Conservation (phyloP, 2,797 vertebrate genomes). For the Mus minutoides region DNA sequence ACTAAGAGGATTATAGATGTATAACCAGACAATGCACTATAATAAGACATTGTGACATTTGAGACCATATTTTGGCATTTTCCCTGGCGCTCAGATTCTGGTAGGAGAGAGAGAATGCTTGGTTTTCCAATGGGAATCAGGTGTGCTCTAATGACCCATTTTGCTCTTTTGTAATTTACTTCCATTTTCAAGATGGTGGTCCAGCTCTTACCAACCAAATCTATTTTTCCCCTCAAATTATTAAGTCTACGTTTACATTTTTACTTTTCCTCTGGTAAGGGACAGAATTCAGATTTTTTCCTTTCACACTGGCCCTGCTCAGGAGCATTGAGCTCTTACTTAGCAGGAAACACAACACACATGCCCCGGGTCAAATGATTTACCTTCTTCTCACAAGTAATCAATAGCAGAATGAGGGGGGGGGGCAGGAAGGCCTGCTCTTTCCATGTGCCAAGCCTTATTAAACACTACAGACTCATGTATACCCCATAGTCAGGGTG, state of each 20-base stretch:
- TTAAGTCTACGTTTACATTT: neutral
- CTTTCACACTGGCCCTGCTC: slow-evolving; percentile 42
- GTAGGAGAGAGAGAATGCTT: neutral
- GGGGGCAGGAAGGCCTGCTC: neutral
- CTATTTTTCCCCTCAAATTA: neutral
- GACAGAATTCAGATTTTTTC: neutral
- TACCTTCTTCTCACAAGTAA: slow-evolving; percentile 59
- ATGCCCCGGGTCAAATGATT: slow-evolving; percentile 64
- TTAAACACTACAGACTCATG: slow-evolving; percentile 39
- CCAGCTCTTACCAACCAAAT: neutral
- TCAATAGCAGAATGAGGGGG: slow-evolving; percentile 68
- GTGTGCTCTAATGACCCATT: neutral
- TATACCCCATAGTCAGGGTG: neutral
- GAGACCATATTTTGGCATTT: neutral
- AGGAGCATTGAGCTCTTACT: slow-evolving; percentile 36
- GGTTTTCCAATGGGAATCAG: neutral
- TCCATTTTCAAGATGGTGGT: neutral
- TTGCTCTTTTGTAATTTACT: neutral
- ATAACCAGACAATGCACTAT: neutral
- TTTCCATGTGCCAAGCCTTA: slow-evolving; percentile 14
- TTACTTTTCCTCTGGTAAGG: neutral
- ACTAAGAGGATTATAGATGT: neutral
- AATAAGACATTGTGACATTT: neutral
- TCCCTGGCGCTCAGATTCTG: neutral
- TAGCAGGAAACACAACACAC: slow-evolving; percentile 62